Conservation (phyloP, 2,888 invertebrate species). For the Exephanes ischioxanthus region DNA sequence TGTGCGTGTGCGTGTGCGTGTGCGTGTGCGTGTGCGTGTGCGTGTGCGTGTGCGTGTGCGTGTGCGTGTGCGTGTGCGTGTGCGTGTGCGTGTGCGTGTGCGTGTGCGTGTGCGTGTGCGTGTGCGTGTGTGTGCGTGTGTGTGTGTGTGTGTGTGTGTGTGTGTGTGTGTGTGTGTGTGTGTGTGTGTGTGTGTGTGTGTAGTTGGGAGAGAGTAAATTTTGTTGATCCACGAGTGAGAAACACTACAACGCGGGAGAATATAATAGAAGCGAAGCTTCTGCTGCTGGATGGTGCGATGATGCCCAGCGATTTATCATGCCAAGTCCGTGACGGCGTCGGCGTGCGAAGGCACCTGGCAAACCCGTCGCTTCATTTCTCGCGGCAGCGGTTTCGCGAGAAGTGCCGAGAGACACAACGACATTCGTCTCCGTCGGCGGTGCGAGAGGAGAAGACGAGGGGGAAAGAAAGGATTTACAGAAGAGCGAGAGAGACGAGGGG, state of each 20-base stretch:
- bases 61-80: no score
- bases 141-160: no score
- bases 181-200: no score
- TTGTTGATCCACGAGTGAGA: conserved; percentile 45
- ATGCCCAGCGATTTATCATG: conserved; percentile 63
- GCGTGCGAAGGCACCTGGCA: conserved; percentile 65
- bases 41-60: no score
- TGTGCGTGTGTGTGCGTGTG: no score
- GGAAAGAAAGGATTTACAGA: background rate
- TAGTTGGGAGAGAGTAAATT: conserved; percentile 14
- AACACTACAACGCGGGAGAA: conserved; percentile 32
- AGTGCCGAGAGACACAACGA: conserved; percentile 42
- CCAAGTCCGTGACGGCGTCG: conserved; percentile 59
- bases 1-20: background rate
- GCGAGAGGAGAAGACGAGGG: conserved; percentile 13
- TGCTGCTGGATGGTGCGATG: conserved; percentile 43
- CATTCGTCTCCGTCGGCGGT: conserved; percentile 61
- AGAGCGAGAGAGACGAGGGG: conserved; percentile 2
- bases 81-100: no score
- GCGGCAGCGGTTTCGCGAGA: conserved; percentile 46
- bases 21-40: no score
- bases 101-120: no score
- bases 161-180: no score
- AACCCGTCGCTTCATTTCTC: conserved; percentile 61
- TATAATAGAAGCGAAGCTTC: conserved; percentile 24